phyloP scores from a whole-genome alignment of 2,888 invertebrate genomes.

The Eilema griseolum region DNA sequence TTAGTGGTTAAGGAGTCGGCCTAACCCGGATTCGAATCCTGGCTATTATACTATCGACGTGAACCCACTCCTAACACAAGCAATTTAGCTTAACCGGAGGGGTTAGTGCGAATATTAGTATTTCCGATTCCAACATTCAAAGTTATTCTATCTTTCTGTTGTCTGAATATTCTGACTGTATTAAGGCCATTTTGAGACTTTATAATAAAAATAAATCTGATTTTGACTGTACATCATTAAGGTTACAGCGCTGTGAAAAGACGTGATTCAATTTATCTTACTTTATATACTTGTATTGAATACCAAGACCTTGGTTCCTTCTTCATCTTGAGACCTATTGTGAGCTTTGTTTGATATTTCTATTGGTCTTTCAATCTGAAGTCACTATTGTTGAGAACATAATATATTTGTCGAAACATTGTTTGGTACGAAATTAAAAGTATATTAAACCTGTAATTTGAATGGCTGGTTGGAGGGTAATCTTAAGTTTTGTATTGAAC shows the following conservation, averaged over 20 bases:
- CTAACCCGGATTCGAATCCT: no score
- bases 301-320: constrained; percentile 65
- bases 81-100: no score
- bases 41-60: no score
- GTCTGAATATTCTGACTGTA: no score
- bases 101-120: no score
- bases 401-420: constrained; percentile 19
- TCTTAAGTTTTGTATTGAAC: neutral
- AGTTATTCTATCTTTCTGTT: no score
- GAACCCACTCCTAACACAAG: no score
- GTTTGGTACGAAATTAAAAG: constrained; percentile 32
- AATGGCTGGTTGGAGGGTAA: neutral
- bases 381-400: constrained; percentile 8
- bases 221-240: neutral
- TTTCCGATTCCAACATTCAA: no score
- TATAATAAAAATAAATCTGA: no score
- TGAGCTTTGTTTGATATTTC: constrained; percentile 42
- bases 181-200: no score
- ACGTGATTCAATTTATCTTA: constrained; percentile 46
- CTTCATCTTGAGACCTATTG: constrained; percentile 56
- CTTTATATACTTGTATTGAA: constrained; percentile 67
- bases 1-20: no score
- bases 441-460: constrained; percentile 32
- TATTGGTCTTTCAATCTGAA: constrained; percentile 25
- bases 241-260: neutral